Evolutionary conservation across 2,797 vertebrate species (phyloP).

Genomic region (Capromys pilorides): DNA sequence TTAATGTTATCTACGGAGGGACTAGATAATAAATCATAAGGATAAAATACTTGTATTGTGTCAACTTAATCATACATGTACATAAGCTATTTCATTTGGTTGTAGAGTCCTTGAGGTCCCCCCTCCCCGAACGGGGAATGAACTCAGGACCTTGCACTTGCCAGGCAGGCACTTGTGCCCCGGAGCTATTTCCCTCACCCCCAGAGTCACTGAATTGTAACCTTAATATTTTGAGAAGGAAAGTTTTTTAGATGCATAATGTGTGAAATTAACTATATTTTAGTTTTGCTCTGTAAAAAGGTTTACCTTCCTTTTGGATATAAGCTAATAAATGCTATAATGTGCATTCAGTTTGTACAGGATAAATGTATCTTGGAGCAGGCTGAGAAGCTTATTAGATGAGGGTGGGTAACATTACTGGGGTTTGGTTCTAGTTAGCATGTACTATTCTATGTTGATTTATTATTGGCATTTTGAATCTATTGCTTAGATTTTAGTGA

Average conservation of each 20-base stretch:
- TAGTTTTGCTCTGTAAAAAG: constrained; percentile 42
- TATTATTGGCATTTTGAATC: background rate
- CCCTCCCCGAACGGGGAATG: no score
- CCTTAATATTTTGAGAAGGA: background rate
- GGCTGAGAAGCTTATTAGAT: background rate
- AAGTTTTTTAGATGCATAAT: background rate
- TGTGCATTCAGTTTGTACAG: background rate
- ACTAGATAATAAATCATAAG: background rate
- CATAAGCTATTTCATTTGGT: background rate
- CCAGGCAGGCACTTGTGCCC: no score
- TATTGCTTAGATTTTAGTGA: background rate
- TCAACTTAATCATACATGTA: background rate
- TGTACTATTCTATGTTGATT: background rate
- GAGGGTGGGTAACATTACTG: background rate
- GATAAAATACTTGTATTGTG: background rate
- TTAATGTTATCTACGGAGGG: background rate
- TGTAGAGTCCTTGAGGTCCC: background rate
- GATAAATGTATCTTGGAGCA: background rate
- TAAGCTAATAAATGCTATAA: background rate
- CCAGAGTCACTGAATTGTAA: background rate
- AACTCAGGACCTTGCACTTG: no score
- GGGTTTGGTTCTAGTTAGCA: background rate
- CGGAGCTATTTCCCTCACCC: no score
- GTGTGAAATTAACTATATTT: constrained; percentile 28
- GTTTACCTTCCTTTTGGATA: constrained; percentile 44